These are phyloP conservation scores for Natator depressus DNA, from an alignment of 2,113 vertebrate species.

Conservation along the genomic window DNA sequence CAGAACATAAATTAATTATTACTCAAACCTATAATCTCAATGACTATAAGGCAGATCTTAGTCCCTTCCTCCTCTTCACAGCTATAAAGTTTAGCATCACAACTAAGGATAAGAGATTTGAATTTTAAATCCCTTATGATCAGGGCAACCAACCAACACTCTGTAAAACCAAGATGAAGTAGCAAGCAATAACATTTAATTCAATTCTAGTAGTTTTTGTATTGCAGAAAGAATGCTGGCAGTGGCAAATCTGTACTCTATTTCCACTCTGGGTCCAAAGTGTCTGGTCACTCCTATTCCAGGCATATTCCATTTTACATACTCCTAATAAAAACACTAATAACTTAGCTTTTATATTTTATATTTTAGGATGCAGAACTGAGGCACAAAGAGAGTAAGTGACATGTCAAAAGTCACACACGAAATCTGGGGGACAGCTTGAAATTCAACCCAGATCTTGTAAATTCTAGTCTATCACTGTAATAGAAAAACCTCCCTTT, in stretches of 20 bases:
- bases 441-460: not conserved
- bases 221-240: conserved; percentile 11
- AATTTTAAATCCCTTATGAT: conserved; percentile 68
- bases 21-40: conserved; percentile 21
- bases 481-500: rapidly evolving
- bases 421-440: not conserved
- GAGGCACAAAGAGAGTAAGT: not conserved
- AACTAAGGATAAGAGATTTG: conserved; percentile 50
- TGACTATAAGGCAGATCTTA: not conserved
- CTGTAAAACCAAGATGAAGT: conserved; percentile 74
- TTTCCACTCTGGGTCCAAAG: conserved; percentile 1
- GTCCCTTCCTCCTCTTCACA: conserved; percentile 13
- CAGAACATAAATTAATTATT: conserved; percentile 41
- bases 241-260: not conserved
- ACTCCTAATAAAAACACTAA: not conserved
- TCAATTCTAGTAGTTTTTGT: conserved; percentile 61
- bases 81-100: conserved; percentile 26
- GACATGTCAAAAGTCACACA: not conserved
- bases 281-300: not conserved
- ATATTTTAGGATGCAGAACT: not conserved
- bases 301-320: not conserved
- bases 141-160: conserved; percentile 56
- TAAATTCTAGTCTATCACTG: not conserved
- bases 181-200: conserved; percentile 68
- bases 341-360: conserved; percentile 4